These are phyloP conservation scores for Sinocyclocheilus maitianheensis DNA, from an alignment of 2,113 vertebrate genomes.

Conservation along the genomic window DNA sequence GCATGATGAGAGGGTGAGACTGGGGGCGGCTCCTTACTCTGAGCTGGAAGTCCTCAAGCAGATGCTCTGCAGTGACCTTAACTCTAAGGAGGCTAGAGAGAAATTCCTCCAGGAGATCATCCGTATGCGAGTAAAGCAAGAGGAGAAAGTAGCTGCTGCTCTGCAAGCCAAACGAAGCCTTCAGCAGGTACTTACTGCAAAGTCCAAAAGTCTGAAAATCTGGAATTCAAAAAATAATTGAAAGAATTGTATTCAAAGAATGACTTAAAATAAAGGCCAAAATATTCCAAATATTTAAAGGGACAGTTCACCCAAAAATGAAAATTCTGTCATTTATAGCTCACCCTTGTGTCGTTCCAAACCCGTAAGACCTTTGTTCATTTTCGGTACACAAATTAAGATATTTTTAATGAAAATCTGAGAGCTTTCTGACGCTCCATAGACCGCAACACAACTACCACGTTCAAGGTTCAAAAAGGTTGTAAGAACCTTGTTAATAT, in stretches of 20 bases:
- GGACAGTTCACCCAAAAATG: too few species aligned
- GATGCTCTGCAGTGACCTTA: slow-evolving; percentile 87
- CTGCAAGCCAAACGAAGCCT: slow-evolving; percentile 92
- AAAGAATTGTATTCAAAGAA: neutral
- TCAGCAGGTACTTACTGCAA: slow-evolving; percentile 82
- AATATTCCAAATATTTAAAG: neutral
- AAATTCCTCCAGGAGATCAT: slow-evolving; percentile 94
- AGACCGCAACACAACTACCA: too few species aligned
- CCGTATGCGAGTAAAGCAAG: slow-evolving; percentile 93
- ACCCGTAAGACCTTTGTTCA: too few species aligned
- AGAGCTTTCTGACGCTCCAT: too few species aligned
- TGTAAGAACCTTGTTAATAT: too few species aligned
- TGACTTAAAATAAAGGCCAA: neutral
- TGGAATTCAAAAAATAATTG: neutral
- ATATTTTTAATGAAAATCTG: too few species aligned
- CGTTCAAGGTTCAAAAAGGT: too few species aligned
- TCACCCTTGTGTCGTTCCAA: too few species aligned
- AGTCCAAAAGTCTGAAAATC: neutral
- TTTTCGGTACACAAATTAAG: too few species aligned
- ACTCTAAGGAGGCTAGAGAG: slow-evolving; percentile 92
- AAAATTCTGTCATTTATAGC: too few species aligned
- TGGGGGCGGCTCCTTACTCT: neutral
- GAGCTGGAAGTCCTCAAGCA: slow-evolving; percentile 91
- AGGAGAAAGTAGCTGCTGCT: slow-evolving; percentile 90
- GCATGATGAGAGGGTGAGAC: slow-evolving; percentile 70